These are phyloP conservation scores for Drosophila prolongata DNA, from an alignment of 2,888 invertebrate species.

Conservation along the genomic window DNA sequence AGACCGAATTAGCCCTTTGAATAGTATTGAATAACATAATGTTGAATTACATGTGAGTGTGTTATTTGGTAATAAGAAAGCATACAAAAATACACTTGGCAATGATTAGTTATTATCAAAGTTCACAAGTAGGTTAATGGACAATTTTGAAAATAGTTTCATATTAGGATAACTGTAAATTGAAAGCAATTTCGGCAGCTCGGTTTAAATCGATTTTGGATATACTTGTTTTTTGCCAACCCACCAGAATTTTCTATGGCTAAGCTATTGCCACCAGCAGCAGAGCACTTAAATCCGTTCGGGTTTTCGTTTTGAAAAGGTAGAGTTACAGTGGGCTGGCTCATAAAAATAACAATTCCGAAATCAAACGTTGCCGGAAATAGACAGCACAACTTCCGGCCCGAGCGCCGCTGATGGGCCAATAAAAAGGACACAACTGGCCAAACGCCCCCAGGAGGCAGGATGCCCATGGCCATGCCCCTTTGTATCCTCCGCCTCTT, in stretches of 20 bases:
- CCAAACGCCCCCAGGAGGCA: constrained; percentile 71
- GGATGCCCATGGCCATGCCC: neutral
- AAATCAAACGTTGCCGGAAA: constrained; percentile 75
- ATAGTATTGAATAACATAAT: no score
- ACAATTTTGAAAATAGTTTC: neutral
- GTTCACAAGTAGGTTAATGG: neutral
- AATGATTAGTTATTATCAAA: neutral
- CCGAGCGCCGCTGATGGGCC: constrained; percentile 53
- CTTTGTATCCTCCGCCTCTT: constrained; percentile 3
- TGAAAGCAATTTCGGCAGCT: neutral
- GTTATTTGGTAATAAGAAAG: neutral
- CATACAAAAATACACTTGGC: no score
- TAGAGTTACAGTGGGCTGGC: constrained; percentile 8
- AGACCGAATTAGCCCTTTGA: no score
- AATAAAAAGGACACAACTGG: constrained; percentile 79
- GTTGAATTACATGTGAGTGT: no score
- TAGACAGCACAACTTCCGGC: constrained; percentile 73
- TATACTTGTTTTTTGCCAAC: neutral
- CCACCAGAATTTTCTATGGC: neutral
- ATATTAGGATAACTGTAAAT: constrained; percentile 4
- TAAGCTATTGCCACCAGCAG: constrained; percentile 6
- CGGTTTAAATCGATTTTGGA: constrained; percentile 16
- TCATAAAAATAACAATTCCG: constrained; percentile 67
- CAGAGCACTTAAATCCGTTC: constrained; percentile 25
- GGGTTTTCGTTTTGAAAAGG: neutral